Base-by-base conservation (phyloP, 2,797 vertebrate genomes). In the Lepus oiostolus region DNA sequence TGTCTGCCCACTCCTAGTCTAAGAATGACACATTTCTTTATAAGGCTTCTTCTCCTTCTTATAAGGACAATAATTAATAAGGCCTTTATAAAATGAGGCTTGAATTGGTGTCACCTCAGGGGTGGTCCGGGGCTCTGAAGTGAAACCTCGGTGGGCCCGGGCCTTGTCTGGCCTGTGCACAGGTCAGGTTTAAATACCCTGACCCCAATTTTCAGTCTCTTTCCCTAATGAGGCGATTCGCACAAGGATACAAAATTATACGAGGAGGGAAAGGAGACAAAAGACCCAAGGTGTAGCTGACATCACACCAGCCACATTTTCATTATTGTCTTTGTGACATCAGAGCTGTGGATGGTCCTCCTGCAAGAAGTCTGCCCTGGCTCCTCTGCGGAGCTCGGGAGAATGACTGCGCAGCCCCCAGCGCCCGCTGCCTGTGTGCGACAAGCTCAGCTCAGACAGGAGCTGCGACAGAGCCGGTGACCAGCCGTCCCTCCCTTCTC, bases 11-110 rank as follows among this genome's bases (percentile, higher is more conserved):
- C 99, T 99, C 99, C 98, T 98, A 98, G 98, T 98, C 98, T 98
- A 98, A 99, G 99, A 99, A 99, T 99, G 99, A 99, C 99, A 99
- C 99, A 99, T 99, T 99, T 99, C 99, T 99, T 99, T 99, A 99
- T 98, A 98, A 98, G 98, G 98, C 98, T 98, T 98, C 98, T 98
- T 99, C 99, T 98, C 98, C 98, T 99, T 99, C 99, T 99, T 99
- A 99, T 99, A 99, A 98, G 99, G 99, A 99, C 99, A 99, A 99
- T 99, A 99, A 99, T 99, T 99, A 99, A 99, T 99, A 99, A 99
- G 99, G 99, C 98, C 98, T 99, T 99, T 99, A 99, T 99, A 99
- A 99, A 99, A 99, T 99, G 99, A 99, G 99, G 98, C 99, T 98
- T 99, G 98, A 99, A 99, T 99, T 98, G 99, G 99, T 99, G 99